phyloP scores from a whole-genome alignment of 2,113 vertebrate species.

The Trinectes maculatus region DNA sequence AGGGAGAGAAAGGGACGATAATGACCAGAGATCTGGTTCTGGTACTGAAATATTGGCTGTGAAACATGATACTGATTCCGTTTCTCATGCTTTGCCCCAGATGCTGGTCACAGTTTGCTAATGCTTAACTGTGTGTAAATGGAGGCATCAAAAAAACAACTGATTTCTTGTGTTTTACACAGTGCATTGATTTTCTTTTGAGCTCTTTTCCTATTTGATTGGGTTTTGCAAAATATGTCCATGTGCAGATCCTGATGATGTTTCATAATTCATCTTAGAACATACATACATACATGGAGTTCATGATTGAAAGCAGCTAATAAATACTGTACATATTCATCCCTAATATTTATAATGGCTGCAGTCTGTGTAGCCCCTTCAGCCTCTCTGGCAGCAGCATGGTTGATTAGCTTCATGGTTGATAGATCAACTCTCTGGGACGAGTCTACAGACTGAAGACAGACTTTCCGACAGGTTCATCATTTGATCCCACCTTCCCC shows the following conservation, averaged over 20 bases:
- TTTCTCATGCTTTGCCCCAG: background rate
- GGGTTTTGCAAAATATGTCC: too few relatives aligned
- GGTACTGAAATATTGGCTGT: background rate
- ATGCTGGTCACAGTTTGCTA: constrained; percentile 14
- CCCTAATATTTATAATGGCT: constrained; percentile 15
- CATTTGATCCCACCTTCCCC: background rate
- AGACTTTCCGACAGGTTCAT: constrained; percentile 7
- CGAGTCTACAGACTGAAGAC: constrained; percentile 4
- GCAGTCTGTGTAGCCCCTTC: background rate
- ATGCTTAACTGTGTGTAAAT: too few relatives aligned
- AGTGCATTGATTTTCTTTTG: too few relatives aligned
- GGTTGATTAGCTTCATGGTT: constrained; percentile 32
- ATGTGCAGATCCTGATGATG: too few relatives aligned
- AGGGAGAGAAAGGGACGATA: too few relatives aligned
- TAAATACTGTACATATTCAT: constrained; percentile 9
- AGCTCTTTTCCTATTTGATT: too few relatives aligned
- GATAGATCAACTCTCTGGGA: constrained; percentile 14
- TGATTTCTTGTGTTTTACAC: background rate
- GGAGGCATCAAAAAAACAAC: too few relatives aligned
- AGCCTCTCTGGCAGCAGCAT: constrained; percentile 5
- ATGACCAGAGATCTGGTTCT: too few relatives aligned
- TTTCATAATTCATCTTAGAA: too few relatives aligned
- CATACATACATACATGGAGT: too few relatives aligned
- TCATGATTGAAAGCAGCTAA: constrained; percentile 10
- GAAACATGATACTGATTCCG: background rate